Conservation (phyloP, 1,140 invertebrate genomes). For the Diploscapter pachys region DNA sequence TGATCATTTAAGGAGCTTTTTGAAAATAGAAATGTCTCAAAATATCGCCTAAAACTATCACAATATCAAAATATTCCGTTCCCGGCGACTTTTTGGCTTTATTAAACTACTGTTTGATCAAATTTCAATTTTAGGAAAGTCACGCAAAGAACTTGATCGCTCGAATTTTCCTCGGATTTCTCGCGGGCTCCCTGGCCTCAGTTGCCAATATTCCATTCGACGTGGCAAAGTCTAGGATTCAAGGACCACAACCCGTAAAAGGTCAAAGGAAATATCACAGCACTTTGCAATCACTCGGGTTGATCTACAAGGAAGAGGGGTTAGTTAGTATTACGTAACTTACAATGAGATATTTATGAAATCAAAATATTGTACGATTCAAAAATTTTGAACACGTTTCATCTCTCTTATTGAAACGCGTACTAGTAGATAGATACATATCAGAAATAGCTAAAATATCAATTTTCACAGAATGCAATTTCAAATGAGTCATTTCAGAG, state of each 20-base stretch:
- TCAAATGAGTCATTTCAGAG: slow-evolving; percentile 49
- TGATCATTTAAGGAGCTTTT: slow-evolving; percentile 47
- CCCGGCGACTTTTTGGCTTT: no score
- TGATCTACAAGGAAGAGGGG: slow-evolving; percentile 81
- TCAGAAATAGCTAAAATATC: neutral
- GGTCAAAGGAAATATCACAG: slow-evolving; percentile 74
- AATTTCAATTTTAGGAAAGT: slow-evolving; percentile 65
- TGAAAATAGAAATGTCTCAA: neutral
- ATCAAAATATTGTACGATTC: no score
- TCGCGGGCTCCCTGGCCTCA: slow-evolving; percentile 77
- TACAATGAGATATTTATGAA: no score
- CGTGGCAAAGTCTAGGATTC: slow-evolving; percentile 88
- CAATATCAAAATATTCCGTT: no score
- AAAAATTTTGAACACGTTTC: neutral
- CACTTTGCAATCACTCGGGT: slow-evolving; percentile 71
- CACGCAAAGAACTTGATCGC: slow-evolving; percentile 68
- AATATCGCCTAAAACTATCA: no score
- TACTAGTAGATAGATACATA: neutral
- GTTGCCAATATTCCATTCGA: slow-evolving; percentile 89
- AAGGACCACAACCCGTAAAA: slow-evolving; percentile 76
- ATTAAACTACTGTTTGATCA: neutral
- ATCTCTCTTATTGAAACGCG: neutral
- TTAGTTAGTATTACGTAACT: neutral
- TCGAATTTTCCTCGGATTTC: slow-evolving; percentile 76
- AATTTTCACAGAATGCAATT: neutral